Base-by-base conservation (phyloP, 2,888 invertebrate species). In the Drosophila algonquin region DNA sequence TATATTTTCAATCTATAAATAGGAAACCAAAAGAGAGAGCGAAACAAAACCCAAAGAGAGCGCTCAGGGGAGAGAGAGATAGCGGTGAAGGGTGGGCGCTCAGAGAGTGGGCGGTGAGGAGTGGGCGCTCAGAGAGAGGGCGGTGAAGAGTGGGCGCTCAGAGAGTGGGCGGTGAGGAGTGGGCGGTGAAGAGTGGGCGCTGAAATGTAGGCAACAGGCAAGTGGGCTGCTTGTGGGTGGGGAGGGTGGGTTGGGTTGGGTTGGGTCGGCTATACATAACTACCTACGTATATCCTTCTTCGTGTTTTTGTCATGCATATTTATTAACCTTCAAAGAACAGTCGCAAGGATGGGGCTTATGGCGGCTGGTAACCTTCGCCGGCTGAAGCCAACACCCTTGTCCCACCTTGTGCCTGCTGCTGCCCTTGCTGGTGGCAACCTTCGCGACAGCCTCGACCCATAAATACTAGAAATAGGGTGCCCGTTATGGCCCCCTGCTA, bases 381-480 rank as follows among this genome's bases (percentile, higher is more conserved):
- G 74, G 69, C 54, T 54, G 10, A 14, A 40, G 47, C 32, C 32
- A 47, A 58, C 48, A 55, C 53, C 50, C 24, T 21, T 21, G 24
- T 35, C 51, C 35, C 14, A 55, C 6, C 40, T 40, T 6, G 35
- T 1, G 68, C 46, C 2, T 53, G 21, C 24, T 46, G 24, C 40
- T 24, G 32, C 44, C 59, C 14, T 35, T 14, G 30, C 55, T 55
- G 52, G 48, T 57, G 48, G 40, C 74, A 80, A 68, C 87, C 87
- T 79, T 81, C 85, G 79, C 40, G 40, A 72, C 76, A 85, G 88
- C 85, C 85, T 85, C 85, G 85, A 85, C 85, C 85, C 89, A 89
- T 89, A 89, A 85, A 85, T 81, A 78, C 68, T 68, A 74, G 40
- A 70, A 64, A 60, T 62, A 63, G 64, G 53, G 0, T 27, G 0